Base-by-base conservation (phyloP, 2,888 invertebrate species). In the Julus scanicus region DNA sequence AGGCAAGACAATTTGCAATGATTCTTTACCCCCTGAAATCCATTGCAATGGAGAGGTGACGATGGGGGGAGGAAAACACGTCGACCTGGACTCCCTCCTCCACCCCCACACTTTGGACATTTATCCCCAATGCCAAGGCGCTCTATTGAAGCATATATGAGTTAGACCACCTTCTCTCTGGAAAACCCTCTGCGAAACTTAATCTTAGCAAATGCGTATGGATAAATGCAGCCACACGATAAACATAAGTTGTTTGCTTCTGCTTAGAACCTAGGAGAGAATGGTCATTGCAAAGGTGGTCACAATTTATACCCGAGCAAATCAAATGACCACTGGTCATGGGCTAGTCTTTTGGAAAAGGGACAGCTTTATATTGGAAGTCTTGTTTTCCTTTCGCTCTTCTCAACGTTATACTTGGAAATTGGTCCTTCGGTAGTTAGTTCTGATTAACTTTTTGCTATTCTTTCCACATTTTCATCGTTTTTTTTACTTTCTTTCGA, bases 131-230 rank as follows among this genome's bases (percentile, higher is more conserved):
- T 11, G 11, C 63, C 6, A 63, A 6, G 29, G 29, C 5, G 71
- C 71, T 71, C 71, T 29, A 71, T 71, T 29, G 71, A 71, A 71
- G 71, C 71, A 71, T 71, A 71, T 71, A 71, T 71, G 71, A 71
- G 71, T 71, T 71, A 71, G 71, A n/a, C 71, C 71, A 29, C 71
- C 71, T 71, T 20, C 29, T 71, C 20, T 1, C 29, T 29, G 29
- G 9, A 5, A 57, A 71, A 71, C 71, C 71, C 71, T 71, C 71
- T 29, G 71, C 20, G 71, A 29, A 71, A 71, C 71, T 71, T 71
- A 71, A 71, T 71, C 71, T 71, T 71, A 71, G 71, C 71, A 71
- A 71, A 71, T 71, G 71, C 71, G 71, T 71, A 71, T 71, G 71
- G 71, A 71, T 71, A 71, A 71, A 71, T 71, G 71, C 71, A 71